Conservation (phyloP, 1,140 invertebrate genomes). For the Teleogryllus occipitalis region DNA sequence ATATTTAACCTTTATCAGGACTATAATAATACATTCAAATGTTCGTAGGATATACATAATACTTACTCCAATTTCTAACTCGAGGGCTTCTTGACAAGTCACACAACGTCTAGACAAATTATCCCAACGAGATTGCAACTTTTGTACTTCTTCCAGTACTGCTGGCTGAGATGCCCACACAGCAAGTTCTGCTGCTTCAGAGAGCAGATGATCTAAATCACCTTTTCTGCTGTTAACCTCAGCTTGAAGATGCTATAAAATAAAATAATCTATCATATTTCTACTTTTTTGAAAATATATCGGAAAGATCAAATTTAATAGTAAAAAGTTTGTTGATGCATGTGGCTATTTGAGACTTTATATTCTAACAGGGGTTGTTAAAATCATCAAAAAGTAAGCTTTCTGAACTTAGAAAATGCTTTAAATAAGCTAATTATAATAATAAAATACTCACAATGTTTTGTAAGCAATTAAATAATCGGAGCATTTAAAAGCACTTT, state of each 20-base stretch:
- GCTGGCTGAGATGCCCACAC: conserved; percentile 55
- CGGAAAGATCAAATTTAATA: neutral
- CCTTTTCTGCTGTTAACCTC: conserved; percentile 55
- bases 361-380: too few species aligned
- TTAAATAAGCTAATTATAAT: too few species aligned
- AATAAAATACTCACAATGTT: neutral
- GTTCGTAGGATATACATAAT: neutral
- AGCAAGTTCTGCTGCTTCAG: conserved; percentile 62
- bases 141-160: conserved; percentile 51
- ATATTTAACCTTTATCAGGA: too few species aligned
- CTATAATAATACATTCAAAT: too few species aligned
- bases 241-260: conserved; percentile 17
- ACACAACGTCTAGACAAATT: conserved; percentile 51
- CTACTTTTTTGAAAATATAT: neutral
- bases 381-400: too few species aligned
- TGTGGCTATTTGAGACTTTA: too few species aligned
- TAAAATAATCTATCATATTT: neutral
- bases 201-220: conserved; percentile 60
- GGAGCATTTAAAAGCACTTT: neutral
- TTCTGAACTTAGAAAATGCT: too few species aligned
- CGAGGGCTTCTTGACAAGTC: conserved; percentile 39
- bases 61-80: conserved; percentile 27
- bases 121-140: conserved; percentile 56
- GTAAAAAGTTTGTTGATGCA: too few species aligned
- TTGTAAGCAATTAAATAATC: neutral